Evolutionary conservation across 2,113 vertebrate species (phyloP).

Genomic region (Laterallus jamaicensis): DNA sequence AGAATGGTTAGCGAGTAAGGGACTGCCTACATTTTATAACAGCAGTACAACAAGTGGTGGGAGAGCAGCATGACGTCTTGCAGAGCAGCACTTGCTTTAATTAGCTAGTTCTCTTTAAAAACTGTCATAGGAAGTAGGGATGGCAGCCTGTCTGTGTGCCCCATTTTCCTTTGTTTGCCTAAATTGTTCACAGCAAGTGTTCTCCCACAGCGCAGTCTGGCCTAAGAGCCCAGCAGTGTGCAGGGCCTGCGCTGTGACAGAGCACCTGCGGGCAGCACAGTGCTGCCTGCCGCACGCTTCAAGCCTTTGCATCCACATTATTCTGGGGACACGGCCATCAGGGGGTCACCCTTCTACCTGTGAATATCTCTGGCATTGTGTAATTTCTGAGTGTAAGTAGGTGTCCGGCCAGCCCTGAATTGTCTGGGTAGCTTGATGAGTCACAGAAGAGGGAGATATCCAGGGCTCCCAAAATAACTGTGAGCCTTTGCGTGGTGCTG

Average conservation of each 20-base stretch:
- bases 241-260: not conserved
- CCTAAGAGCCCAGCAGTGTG: not conserved
- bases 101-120: not conserved
- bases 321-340: not conserved
- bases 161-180: not conserved
- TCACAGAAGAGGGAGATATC: not conserved
- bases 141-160: not conserved
- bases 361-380: rapidly evolving
- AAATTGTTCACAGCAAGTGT: not conserved
- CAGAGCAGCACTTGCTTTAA: not conserved
- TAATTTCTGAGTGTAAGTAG: not conserved
- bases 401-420: not conserved
- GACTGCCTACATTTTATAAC: not conserved
- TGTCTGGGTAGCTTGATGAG: not conserved
- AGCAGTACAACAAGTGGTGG: not conserved
- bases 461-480: rapidly evolving
- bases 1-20: not conserved
- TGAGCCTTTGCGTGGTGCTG: rapidly evolving
- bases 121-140: not conserved
- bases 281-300: rapidly evolving
- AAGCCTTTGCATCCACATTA: not conserved
- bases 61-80: not conserved
- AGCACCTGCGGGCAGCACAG: not conserved
- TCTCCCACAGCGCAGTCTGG: not conserved
- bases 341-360: not conserved